These are phyloP conservation scores for Microctenopoma steveboyesi DNA, from an alignment of 2,797 vertebrate species.

Conservation along the genomic window DNA sequence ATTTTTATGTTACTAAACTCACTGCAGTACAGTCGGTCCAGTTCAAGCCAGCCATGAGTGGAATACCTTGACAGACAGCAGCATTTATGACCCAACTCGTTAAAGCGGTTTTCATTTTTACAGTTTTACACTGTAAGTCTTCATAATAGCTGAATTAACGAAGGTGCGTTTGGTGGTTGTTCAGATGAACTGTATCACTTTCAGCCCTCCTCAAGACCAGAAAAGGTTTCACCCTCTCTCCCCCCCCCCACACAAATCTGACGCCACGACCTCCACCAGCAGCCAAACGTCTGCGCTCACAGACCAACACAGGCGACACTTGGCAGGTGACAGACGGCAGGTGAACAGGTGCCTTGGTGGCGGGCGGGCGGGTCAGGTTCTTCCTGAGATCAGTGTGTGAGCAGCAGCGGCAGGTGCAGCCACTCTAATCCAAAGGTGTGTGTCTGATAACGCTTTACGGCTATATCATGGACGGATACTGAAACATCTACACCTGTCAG, in stretches of 20 bases:
- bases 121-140: neutral
- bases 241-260: neutral
- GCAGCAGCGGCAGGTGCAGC: slow-evolving; percentile 56
- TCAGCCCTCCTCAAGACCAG: slow-evolving; percentile 10
- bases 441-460: slow-evolving; percentile 58
- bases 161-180: neutral
- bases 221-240: slow-evolving; percentile 14
- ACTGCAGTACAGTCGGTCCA: too few relatives aligned
- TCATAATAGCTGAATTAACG: neutral
- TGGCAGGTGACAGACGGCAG: slow-evolving; percentile 25
- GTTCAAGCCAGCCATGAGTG: too few relatives aligned
- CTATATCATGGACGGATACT: slow-evolving; percentile 35
- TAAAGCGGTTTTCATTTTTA: too few relatives aligned
- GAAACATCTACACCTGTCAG: slow-evolving; percentile 4
- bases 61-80: neutral
- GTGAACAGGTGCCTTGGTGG: slow-evolving; percentile 47
- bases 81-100: neutral
- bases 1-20: too few relatives aligned
- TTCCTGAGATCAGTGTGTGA: slow-evolving; percentile 42
- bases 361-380: neutral
- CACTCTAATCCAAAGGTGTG: slow-evolving; percentile 47
- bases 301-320: neutral
- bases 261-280: neutral
- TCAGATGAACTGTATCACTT: neutral
- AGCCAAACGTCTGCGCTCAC: neutral